Base-by-base conservation (phyloP, 2,888 invertebrate genomes). In the Orchestes rusci region DNA sequence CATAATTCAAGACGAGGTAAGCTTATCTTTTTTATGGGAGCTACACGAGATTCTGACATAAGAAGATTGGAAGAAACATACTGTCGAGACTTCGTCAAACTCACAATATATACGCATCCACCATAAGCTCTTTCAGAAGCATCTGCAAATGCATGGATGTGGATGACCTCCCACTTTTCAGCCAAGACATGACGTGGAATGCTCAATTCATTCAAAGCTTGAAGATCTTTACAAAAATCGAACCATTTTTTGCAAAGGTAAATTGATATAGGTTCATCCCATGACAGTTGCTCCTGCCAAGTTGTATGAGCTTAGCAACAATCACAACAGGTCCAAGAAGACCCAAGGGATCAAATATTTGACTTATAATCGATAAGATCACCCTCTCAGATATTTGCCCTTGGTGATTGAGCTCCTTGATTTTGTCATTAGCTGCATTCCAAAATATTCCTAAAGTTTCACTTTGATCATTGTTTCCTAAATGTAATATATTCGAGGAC, bases 111-210 rank as follows among this genome's bases (percentile, higher is more conserved):
- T 5, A 34, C 37, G 23, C 37, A 36, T 5, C 37, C 20, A 12
- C 37, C 37, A 23, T 36, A 20, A 12, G 37, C 23, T 17, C 20
- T 36, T n/a, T 36, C 37, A 2, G 37, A 36, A n/a, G 37, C 27
- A 16, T 36, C 37, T 23, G 37, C 20, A 36, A 36, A 34, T 10
- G n/a, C 35, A 34, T 34, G 35, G n/a, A 34, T 34, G 10, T 34
- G 35, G 10, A 34, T 17, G 13, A 18, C 17, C 35, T 34, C 13
- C 16, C 16, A 34, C 10, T 34, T 16, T n/a, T 34, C 35, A 34
- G 8, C 10, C 8, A 34, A 13, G 18, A 34, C 35, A 34, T n/a
- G 18, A 17, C 35, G 35, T n/a, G 18, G 17, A 18, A 13, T 18
- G 13, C 13, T 18, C 4, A 34, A 2, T 18, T 17, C 8, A 34